A percentile compares a stretch with the other conserved stretches of the same genome.
These are phyloP conservation scores for Brachionus plicatilis DNA, from an alignment of 1,140 invertebrate genomes.

Conservation along the genomic window DNA sequence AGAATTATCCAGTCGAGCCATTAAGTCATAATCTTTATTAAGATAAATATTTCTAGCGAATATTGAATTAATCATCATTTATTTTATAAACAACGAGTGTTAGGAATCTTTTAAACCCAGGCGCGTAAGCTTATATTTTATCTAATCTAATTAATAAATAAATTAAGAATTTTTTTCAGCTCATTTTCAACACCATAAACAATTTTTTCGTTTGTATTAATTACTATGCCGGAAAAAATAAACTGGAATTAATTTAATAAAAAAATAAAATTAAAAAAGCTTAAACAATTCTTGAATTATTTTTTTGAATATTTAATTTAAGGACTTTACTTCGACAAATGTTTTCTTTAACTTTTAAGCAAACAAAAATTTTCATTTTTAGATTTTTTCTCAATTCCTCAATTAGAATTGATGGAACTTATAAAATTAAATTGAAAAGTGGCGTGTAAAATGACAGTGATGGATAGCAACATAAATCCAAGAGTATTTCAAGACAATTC, in stretches of 20 bases:
- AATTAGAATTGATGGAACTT: neutral
- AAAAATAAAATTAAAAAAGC: neutral
- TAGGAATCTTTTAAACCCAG: neutral
- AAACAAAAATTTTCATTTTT: neutral
- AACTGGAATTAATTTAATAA: neutral
- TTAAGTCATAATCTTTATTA: neutral
- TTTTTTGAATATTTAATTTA: neutral
- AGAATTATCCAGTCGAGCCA: neutral
- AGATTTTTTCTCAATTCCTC: neutral
- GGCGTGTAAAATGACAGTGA: neutral
- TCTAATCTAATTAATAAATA: neutral
- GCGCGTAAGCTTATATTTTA: neutral
- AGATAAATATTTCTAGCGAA: neutral
- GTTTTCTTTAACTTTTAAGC: neutral
- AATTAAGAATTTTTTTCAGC: neutral
- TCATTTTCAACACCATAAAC: neutral
- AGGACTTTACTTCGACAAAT: neutral
- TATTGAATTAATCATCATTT: neutral
- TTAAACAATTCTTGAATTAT: neutral
- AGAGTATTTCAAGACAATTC: neutral
- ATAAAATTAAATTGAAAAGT: neutral
- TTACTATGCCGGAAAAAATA: neutral
- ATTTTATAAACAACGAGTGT: neutral
- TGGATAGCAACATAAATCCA: slow-evolving; percentile 1
- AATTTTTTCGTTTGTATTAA: neutral